A percentile compares a stretch with the other conserved stretches of the same genome.
phyloP scores from a whole-genome alignment of 1,140 invertebrate genomes.

The Bicyclus anynana region DNA sequence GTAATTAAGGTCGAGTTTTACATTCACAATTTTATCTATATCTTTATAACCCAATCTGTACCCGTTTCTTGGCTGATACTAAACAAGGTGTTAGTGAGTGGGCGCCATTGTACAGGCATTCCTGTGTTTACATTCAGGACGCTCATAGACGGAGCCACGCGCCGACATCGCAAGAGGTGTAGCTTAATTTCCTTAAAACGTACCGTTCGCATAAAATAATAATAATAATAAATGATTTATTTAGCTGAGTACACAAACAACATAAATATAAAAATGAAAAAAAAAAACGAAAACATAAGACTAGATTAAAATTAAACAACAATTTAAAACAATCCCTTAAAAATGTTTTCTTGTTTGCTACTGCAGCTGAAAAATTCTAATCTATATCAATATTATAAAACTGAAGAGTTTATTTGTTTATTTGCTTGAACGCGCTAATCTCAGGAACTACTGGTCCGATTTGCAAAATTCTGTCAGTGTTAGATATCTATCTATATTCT shows the following conservation, averaged over 20 bases:
- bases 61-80: neutral
- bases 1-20: neutral
- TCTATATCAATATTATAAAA: too few species aligned
- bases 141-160: constrained; percentile 49
- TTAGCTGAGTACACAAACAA: neutral
- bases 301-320: too few species aligned
- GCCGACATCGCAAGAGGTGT: constrained; percentile 38
- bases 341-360: too few species aligned
- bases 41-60: constrained; percentile 7
- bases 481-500: too few species aligned
- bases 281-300: too few species aligned
- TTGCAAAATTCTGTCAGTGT: too few species aligned
- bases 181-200: constrained; percentile 39
- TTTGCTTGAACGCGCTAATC: too few species aligned
- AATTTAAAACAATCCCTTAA: too few species aligned
- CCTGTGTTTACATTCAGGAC: constrained; percentile 30
- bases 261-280: too few species aligned
- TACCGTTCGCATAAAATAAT: constrained; percentile 29
- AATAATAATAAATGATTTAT: neutral
- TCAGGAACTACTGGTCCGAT: too few species aligned
- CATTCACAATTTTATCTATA: constrained; percentile 6
- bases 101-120: constrained; percentile 26
- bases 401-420: too few species aligned
- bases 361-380: too few species aligned
- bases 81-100: constrained; percentile 28